These are phyloP conservation scores for Megaustenia siamemsis DNA, from an alignment of 2,888 invertebrate species.

Conservation along the genomic window DNA sequence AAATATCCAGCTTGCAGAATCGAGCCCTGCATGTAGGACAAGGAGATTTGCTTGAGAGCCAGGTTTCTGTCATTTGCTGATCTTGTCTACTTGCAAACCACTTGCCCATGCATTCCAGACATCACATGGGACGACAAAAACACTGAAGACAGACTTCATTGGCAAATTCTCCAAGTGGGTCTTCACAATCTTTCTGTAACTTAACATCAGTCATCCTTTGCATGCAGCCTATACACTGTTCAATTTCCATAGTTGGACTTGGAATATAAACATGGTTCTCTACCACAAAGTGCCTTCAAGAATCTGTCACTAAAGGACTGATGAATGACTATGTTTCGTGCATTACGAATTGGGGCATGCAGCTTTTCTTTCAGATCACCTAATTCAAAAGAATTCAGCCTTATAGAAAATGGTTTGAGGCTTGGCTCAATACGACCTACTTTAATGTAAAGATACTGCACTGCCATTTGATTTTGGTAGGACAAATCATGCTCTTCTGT, in stretches of 20 bases:
- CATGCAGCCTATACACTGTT: conserved; percentile 94
- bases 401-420: conserved; percentile 74
- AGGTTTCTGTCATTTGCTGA: conserved; percentile 86
- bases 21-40: conserved; percentile 92
- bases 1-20: conserved; percentile 92
- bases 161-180: conserved; percentile 56
- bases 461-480: conserved; percentile 85
- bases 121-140: conserved; percentile 93
- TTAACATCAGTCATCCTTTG: conserved; percentile 89
- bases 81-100: conserved; percentile 91
- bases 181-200: conserved; percentile 86
- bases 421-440: conserved; percentile 81
- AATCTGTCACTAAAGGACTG: conserved; percentile 92
- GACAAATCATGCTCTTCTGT: conserved; percentile 84
- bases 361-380: conserved; percentile 88
- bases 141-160: conserved; percentile 83
- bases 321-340: conserved; percentile 87
- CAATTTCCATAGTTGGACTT: conserved; percentile 83
- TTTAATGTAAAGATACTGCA: conserved; percentile 91
- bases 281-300: conserved; percentile 86
- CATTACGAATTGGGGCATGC: conserved; percentile 85
- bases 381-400: conserved; percentile 87
- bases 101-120: conserved; percentile 84
- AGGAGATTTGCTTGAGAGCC: conserved; percentile 90
- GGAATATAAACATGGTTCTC: conserved; percentile 69